Evolutionary conservation across 64 coral and sea anemone species (phyloP).

Genomic region (Dendrophyllia cribrosa): DNA sequence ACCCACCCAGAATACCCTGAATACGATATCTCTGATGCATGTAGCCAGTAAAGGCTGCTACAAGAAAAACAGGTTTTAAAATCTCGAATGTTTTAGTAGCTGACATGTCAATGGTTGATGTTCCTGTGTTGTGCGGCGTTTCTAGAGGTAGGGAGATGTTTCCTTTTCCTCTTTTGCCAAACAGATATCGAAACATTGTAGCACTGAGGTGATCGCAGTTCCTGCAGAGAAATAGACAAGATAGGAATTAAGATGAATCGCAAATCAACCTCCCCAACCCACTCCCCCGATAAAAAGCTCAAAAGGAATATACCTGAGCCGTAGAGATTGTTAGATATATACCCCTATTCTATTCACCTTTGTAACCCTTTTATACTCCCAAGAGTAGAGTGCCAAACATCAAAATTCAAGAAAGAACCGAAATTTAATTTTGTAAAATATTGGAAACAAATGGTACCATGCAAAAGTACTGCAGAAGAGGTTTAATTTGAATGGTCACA

Average conservation of each 20-base stretch:
- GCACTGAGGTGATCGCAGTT: neutral
- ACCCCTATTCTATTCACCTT: too few relatives aligned
- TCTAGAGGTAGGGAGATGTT: constrained; percentile 22
- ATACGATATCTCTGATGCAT: constrained; percentile 49
- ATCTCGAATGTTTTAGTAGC: neutral
- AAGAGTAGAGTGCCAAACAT: too few relatives aligned
- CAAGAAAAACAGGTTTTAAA: constrained; percentile 18
- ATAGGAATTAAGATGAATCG: neutral
- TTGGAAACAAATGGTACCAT: too few relatives aligned
- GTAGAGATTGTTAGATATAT: too few relatives aligned
- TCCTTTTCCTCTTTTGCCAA: constrained; percentile 20
- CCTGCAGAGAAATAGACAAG: neutral
- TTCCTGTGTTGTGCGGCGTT: neutral
- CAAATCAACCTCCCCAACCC: too few relatives aligned
- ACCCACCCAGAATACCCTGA: constrained; percentile 46
- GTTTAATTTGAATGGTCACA: too few relatives aligned
- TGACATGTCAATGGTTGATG: constrained; percentile 17
- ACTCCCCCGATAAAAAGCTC: too few relatives aligned
- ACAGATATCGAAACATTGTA: constrained; percentile 34
- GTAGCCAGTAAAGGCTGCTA: constrained; percentile 56
- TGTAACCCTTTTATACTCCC: too few relatives aligned
- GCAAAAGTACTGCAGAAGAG: too few relatives aligned
- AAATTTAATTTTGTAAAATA: too few relatives aligned
- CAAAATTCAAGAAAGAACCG: too few relatives aligned
- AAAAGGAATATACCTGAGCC: too few relatives aligned